phyloP scores from a whole-genome alignment of 2,888 invertebrate species.

The Himalopsyche kuldschensis region DNA sequence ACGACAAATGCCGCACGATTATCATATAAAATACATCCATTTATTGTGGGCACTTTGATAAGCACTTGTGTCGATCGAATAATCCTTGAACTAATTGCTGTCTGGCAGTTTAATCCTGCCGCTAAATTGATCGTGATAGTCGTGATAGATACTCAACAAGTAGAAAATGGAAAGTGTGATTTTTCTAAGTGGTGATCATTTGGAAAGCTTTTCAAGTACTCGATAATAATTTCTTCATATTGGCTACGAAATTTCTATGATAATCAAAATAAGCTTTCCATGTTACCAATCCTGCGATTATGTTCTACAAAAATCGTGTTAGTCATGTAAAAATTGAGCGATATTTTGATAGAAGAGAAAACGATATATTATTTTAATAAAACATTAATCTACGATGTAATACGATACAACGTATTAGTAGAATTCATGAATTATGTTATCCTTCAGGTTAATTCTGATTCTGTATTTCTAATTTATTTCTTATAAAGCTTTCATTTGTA shows the following conservation, averaged over 20 bases:
- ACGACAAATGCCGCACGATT: neutral
- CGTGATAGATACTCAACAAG: neutral
- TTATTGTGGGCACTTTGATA: neutral
- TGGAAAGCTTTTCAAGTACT: neutral
- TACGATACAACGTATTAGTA: too few species aligned
- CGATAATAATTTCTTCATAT: neutral
- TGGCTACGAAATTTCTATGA: neutral
- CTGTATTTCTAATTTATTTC: too few species aligned
- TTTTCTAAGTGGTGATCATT: neutral
- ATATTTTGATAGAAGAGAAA: too few species aligned
- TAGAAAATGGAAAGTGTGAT: neutral
- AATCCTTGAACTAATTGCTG: neutral
- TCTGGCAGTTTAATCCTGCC: neutral
- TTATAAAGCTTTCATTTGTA: too few species aligned
- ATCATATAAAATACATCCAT: neutral
- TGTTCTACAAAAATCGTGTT: too few species aligned
- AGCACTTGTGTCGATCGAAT: neutral
- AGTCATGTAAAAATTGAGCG: too few species aligned
- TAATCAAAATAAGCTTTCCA: too few species aligned
- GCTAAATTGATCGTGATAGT: neutral
- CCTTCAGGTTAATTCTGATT: too few species aligned
- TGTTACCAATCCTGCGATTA: too few species aligned
- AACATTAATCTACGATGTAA: too few species aligned
- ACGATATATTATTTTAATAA: too few species aligned
- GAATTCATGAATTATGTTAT: too few species aligned